Base-by-base conservation (phyloP, 2,888 invertebrate species). In the Ypsolopha scabrella region DNA sequence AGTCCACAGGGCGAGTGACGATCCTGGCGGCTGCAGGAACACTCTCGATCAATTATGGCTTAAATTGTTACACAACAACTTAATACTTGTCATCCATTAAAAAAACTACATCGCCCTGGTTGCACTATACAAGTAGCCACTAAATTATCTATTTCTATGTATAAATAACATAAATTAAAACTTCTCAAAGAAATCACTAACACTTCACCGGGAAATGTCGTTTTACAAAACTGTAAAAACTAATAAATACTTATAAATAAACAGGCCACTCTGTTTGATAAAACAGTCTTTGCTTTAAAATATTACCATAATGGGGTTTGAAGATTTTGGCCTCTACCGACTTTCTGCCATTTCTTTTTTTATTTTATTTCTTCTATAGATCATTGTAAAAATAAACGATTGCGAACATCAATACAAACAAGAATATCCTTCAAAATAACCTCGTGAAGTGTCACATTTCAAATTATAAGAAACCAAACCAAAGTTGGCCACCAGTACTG, bases 21-120 rank as follows among this genome's bases (percentile, higher is more conserved):
- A 33, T 33, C 1, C 24, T 43, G 11, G 2, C 3, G 1, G 2
- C 11, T 13, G 13, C 8, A 43, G 7, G 11, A 13, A 43, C 13
- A 13, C 43, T 14, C 6, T 41, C 4, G 3, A 38, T 38, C 2
- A 4, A 6, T 6, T 64, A 61, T 64, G 64, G 61, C 62, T 57
- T 58, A 57, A 53, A 51, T 53, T 48, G 53, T 51, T 56, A 51
- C 57, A 55, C 55, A 60, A 55, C 55, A 52, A 53, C 57, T 58
- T 47, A 51, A 48, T 48, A 37, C 14, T 24, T 24, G 51, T 49
- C 49, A 33, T 41, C 33, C n/a, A 6, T 49, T 35, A 49, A 59
- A 61, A 64, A 61, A 63, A 64, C 36, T 61, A 60, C 58, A 49
- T 57, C 65, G 65, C 67, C 64, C 68, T 63, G 65, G 58, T 57